phyloP scores from a whole-genome alignment of 2,888 invertebrate species.

The Xestoiulus laeticollis region DNA sequence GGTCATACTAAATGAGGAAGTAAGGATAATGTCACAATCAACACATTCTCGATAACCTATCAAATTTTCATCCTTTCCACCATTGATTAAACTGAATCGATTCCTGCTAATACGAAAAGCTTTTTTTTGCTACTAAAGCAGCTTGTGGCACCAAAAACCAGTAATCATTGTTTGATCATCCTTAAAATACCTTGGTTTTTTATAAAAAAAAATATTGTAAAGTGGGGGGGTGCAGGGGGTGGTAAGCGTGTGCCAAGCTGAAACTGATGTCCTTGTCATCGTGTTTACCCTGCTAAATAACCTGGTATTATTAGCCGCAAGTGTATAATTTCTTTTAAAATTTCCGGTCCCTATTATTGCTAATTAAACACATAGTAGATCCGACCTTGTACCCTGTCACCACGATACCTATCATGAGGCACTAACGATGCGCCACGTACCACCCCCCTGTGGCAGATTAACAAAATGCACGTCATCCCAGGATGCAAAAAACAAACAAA shows the following conservation, averaged over 20 bases:
- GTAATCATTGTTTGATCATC: not conserved
- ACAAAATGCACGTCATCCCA: not conserved
- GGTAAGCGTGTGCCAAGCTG: not conserved
- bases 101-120: not conserved
- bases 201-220: not conserved
- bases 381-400: not conserved
- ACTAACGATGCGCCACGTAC: not conserved
- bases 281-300: not conserved
- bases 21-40: not conserved
- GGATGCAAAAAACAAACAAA: not conserved
- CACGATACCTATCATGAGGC: not conserved
- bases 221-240: not conserved
- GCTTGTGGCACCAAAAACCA: not conserved
- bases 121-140: too few species aligned
- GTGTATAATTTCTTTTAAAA: not conserved
- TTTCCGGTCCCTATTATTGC: not conserved
- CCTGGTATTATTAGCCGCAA: not conserved
- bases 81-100: not conserved
- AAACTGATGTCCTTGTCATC: slow-evolving; percentile 1
- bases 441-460: not conserved
- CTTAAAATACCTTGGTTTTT: not conserved
- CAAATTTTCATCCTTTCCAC: not conserved
- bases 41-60: not conserved
- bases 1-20: not conserved
- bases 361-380: not conserved